Conservation (phyloP, 2,113 vertebrate genomes). For the Spheniscus mendiculus region DNA sequence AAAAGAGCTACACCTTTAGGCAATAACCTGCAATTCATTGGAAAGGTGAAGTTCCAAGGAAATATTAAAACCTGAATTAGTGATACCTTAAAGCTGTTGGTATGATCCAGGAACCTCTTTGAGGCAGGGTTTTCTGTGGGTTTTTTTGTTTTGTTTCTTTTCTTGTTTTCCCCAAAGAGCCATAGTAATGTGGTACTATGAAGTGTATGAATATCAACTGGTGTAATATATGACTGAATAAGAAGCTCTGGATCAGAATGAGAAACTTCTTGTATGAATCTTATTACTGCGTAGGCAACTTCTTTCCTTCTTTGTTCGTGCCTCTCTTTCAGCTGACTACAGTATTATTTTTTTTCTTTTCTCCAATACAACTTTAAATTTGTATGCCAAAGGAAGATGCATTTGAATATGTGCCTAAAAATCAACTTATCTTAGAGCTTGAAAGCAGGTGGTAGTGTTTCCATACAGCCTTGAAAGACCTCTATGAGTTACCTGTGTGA, state of each 20-base stretch:
- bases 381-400: background rate
- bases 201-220: background rate
- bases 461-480: background rate
- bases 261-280: background rate
- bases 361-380: background rate
- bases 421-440: background rate
- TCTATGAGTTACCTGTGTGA: background rate
- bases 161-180: background rate
- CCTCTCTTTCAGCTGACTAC: background rate
- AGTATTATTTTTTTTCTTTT: background rate
- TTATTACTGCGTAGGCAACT: background rate
- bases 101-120: background rate
- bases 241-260: background rate
- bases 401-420: background rate
- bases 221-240: no score
- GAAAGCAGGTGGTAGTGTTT: background rate
- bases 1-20: background rate
- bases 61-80: background rate
- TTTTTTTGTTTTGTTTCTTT: background rate
- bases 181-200: background rate
- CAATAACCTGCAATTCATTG: background rate
- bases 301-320: background rate
- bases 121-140: fast-evolving
- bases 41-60: background rate
- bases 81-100: background rate